Evolutionary conservation across 2,113 vertebrate species (phyloP).

Genomic region (Garra rufa): DNA sequence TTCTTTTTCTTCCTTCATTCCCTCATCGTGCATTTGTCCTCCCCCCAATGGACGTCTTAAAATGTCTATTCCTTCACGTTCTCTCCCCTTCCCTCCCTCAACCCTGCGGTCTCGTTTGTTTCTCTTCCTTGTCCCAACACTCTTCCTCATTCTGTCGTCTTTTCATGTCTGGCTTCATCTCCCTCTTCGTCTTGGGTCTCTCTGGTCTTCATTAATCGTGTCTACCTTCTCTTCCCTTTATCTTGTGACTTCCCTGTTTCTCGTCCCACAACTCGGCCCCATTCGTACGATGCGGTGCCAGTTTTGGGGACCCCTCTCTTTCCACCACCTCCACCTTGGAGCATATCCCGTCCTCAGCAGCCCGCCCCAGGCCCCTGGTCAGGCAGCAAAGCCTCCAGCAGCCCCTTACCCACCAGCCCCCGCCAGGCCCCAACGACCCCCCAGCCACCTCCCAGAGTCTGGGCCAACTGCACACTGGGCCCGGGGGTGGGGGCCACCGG

Average conservation of each 20-base stretch:
- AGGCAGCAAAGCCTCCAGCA: constrained; percentile 98
- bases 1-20: constrained; percentile 72
- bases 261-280: constrained; percentile 72
- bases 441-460: constrained; percentile 97
- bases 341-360: constrained; percentile 93
- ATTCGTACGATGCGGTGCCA: constrained; percentile 70
- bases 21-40: constrained; percentile 57
- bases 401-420: constrained; percentile 93
- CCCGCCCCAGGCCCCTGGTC: constrained; percentile 90
- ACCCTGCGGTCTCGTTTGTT: constrained; percentile 11
- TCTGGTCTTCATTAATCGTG: constrained; percentile 74
- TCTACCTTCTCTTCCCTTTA: constrained; percentile 71
- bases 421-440: constrained; percentile 88
- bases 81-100: constrained; percentile 12
- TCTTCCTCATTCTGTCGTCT: constrained; percentile 19
- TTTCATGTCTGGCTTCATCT: constrained; percentile 16
- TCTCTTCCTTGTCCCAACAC: background rate
- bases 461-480: constrained; percentile 90
- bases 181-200: constrained; percentile 23
- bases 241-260: constrained; percentile 68
- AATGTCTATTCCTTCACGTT: constrained; percentile 68
- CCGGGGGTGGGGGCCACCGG: constrained; percentile 77
- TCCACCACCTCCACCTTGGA: constrained; percentile 97
- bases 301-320: constrained; percentile 95
- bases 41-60: constrained; percentile 45